These are phyloP conservation scores for Rhizomys pruinosus DNA, from an alignment of 2,113 vertebrate species.

Conservation along the genomic window DNA sequence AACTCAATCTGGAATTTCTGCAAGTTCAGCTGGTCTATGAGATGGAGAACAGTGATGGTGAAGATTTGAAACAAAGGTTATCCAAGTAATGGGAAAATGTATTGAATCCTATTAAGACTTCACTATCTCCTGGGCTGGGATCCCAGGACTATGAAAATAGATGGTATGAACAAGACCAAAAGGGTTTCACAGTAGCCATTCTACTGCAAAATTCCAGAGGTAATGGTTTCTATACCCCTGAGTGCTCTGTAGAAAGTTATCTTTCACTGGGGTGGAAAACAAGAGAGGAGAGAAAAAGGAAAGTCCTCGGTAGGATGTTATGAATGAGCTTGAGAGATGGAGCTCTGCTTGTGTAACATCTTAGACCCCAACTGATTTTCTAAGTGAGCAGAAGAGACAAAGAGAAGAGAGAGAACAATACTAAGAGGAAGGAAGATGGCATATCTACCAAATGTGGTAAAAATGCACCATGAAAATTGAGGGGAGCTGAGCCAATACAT, in stretches of 20 bases:
- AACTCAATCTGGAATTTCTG: conserved; percentile 35
- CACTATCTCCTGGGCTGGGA: background rate
- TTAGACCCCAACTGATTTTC: background rate
- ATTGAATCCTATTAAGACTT: conserved; percentile 2
- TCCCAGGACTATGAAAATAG: background rate
- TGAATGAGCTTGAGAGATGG: background rate
- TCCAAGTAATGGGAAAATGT: conserved; percentile 6
- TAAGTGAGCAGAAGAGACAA: background rate
- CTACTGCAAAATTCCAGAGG: background rate
- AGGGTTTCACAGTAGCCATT: background rate
- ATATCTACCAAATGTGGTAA: conserved; percentile 18
- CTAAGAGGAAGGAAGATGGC: background rate
- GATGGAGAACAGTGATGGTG: background rate
- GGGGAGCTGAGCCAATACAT: conserved; percentile 12
- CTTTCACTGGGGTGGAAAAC: background rate
- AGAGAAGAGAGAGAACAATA: background rate
- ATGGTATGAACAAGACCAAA: background rate
- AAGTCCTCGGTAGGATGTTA: background rate
- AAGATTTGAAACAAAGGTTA: background rate
- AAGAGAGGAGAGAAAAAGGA: background rate
- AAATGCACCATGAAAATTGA: conserved; percentile 13
- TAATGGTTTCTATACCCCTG: conserved; percentile 23
- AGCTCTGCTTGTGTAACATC: conserved; percentile 5
- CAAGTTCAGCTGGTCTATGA: background rate
- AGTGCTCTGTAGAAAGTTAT: conserved; percentile 25